Percentiles rank a stretch among this genome's conserved stretches.
phyloP scores from a whole-genome alignment of 2,888 invertebrate species.

The Hypena proboscidalis region DNA sequence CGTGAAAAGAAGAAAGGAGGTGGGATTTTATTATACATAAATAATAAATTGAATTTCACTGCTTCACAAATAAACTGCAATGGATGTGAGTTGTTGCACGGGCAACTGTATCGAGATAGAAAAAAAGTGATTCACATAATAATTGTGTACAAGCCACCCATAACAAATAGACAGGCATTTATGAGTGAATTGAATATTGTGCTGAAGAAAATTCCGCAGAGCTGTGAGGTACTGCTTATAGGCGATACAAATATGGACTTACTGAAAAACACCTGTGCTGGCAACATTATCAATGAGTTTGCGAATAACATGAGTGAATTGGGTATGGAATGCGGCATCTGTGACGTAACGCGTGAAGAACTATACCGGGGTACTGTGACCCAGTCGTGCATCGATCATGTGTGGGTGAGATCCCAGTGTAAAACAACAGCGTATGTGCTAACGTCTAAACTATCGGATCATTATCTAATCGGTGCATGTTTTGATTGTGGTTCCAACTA shows the following conservation, averaged over 20 bases:
- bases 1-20: not conserved
- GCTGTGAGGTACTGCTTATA: not conserved
- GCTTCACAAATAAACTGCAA: no score
- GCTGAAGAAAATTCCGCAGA: not conserved
- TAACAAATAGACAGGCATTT: not conserved
- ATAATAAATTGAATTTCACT: not conserved
- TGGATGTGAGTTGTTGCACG: not conserved
- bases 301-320: slow-evolving; percentile 8
- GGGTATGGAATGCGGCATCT: slow-evolving; percentile 3
- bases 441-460: not conserved
- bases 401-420: not conserved
- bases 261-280: not conserved
- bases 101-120: not conserved
- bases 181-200: slow-evolving; percentile 1
- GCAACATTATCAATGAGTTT: not conserved
- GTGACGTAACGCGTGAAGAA: slow-evolving; percentile 11
- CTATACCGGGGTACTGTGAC: slow-evolving; percentile 4
- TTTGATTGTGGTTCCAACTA: no score
- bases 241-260: slow-evolving; percentile 8
- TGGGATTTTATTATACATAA: not conserved
- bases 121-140: not conserved
- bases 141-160: not conserved
- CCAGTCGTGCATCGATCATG: not conserved
- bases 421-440: not conserved
- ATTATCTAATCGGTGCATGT: not conserved